These are phyloP conservation scores for Lepidochrysops patricia DNA, from an alignment of 2,888 invertebrate species.

Conservation along the genomic window DNA sequence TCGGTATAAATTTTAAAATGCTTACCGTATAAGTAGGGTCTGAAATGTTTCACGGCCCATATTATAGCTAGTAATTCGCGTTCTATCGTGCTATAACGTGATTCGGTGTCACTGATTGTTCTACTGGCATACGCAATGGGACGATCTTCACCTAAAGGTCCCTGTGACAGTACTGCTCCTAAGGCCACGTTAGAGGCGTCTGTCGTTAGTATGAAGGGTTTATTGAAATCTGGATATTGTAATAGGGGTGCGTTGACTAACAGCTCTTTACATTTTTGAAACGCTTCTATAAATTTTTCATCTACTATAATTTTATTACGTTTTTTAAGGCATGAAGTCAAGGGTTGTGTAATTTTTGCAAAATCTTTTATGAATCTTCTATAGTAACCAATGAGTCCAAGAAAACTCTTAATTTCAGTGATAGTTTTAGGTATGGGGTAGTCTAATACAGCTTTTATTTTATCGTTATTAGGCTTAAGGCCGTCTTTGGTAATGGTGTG, in stretches of 20 bases:
- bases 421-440: conserved; percentile 27
- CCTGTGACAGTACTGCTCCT: conserved; percentile 31
- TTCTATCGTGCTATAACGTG: conserved; percentile 18
- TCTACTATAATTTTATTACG: conserved; percentile 16
- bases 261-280: conserved; percentile 23
- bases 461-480: conserved; percentile 29
- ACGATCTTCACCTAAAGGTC: conserved; percentile 27
- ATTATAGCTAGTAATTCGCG: conserved; percentile 21
- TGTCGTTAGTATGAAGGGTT: conserved; percentile 25
- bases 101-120: conserved; percentile 15
- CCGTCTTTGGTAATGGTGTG: conserved; percentile 30
- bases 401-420: conserved; percentile 32
- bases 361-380: conserved; percentile 33
- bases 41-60: conserved; percentile 24
- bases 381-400: conserved; percentile 40
- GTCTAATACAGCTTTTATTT: conserved; percentile 27
- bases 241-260: conserved; percentile 18
- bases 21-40: conserved; percentile 34
- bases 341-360: conserved; percentile 28
- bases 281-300: conserved; percentile 21
- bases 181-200: conserved; percentile 30
- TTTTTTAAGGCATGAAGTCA: conserved; percentile 27
- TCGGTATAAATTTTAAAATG: conserved; percentile 28
- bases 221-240: conserved; percentile 16
- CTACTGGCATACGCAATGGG: conserved; percentile 23